phyloP scores from a whole-genome alignment of 2,797 vertebrate genomes.

The Varecia variegata region DNA sequence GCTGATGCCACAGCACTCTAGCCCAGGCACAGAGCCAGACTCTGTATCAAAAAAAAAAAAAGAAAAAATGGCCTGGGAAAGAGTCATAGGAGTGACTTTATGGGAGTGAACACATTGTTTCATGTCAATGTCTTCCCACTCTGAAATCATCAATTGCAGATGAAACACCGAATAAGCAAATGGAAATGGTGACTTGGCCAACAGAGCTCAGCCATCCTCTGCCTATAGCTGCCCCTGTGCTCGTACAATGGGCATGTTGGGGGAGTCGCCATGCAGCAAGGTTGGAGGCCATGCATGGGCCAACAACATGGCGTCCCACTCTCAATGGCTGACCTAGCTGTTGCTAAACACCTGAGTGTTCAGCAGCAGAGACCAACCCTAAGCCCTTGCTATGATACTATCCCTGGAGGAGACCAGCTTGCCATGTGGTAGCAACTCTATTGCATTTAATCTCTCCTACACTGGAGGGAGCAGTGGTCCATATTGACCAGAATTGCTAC shows the following conservation, averaged over 20 bases:
- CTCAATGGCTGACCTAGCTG: not conserved
- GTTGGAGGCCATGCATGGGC: not conserved
- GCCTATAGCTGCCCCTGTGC: not conserved
- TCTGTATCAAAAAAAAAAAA: too few relatives aligned
- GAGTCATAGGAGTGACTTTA: not conserved
- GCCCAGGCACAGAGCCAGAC: too few relatives aligned
- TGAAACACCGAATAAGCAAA: not conserved
- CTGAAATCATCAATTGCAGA: too few relatives aligned
- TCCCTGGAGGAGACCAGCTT: not conserved
- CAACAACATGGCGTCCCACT: not conserved
- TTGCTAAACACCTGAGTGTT: not conserved
- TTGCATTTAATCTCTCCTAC: not conserved
- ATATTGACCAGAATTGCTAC: not conserved
- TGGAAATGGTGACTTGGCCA: not conserved
- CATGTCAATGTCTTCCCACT: rapidly evolving
- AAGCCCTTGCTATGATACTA: not conserved
- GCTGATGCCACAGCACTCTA: too few relatives aligned
- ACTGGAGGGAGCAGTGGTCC: not conserved
- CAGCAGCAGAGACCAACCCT: not conserved
- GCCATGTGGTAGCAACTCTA: too few relatives aligned
- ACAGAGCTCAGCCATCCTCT: not conserved
- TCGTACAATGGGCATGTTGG: not conserved
- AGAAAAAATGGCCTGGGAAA: not conserved
- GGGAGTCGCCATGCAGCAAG: not conserved
- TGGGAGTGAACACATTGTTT: not conserved